Evolutionary conservation across 53 echinoderm and acorn worm species (phyloP).

Genomic region (Arbacia lixula): DNA sequence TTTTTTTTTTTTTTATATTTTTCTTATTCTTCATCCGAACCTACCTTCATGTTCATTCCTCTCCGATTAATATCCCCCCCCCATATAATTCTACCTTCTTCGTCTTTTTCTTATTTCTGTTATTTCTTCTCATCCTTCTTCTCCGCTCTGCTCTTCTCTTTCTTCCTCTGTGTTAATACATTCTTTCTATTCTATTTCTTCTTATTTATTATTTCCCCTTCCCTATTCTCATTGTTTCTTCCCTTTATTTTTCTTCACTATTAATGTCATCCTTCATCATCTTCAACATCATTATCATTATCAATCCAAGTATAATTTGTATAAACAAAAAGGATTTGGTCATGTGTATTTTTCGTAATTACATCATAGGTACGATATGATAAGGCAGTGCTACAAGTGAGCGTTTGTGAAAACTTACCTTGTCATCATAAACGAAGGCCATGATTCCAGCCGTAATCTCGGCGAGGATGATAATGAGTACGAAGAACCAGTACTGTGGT

Average conservation of each 20-base stretch:
- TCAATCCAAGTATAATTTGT: not conserved
- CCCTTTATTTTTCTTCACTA: not conserved
- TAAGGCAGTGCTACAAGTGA: no score
- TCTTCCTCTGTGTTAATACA: not conserved
- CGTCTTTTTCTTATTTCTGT: not conserved
- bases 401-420: slow-evolving; percentile 16
- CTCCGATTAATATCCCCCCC: not conserved
- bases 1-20: not conserved
- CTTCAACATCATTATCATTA: not conserved
- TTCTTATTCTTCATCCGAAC: not conserved
- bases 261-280: not conserved
- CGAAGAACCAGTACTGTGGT: slow-evolving; percentile 65
- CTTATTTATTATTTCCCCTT: not conserved
- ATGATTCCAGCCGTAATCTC: slow-evolving; percentile 64
- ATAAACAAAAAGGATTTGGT: not conserved
- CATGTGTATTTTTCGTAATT: no score
- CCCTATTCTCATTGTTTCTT: not conserved
- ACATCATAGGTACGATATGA: no score
- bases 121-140: not conserved
- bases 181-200: not conserved
- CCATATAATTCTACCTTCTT: not conserved
- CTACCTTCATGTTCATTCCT: not conserved
- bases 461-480: slow-evolving; percentile 60
- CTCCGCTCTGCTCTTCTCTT: not conserved
- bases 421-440: slow-evolving; percentile 67